Evolutionary conservation across 2,888 invertebrate species (phyloP).

Genomic region (Melinaea marsaeus): DNA sequence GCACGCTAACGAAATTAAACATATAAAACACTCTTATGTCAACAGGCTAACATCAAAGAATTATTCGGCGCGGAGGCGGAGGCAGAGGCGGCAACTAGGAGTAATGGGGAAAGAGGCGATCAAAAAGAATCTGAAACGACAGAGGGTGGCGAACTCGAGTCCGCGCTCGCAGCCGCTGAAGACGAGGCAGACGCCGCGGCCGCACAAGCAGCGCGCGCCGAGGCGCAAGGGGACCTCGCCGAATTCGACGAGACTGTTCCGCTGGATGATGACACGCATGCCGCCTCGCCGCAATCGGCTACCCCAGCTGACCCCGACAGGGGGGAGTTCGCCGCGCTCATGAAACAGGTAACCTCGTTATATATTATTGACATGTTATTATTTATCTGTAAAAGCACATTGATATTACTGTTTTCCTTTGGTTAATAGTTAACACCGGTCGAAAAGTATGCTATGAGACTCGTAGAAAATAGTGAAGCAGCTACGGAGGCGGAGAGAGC

Average conservation of each 20-base stretch:
- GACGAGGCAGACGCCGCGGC: slow-evolving; percentile 97
- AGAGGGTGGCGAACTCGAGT: slow-evolving; percentile 82
- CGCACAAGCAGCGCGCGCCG: slow-evolving; percentile 91
- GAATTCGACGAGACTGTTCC: slow-evolving; percentile 98
- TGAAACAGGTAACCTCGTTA: slow-evolving; percentile 32
- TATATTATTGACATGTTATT: too few species aligned
- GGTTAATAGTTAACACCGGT: slow-evolving; percentile 89
- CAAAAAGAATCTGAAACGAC: slow-evolving; percentile 37
- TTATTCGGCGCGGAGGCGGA: slow-evolving; percentile 88
- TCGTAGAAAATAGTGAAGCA: slow-evolving; percentile 92
- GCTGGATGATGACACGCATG: slow-evolving; percentile 84
- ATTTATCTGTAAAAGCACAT: too few species aligned
- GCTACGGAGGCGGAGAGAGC: slow-evolving; percentile 91
- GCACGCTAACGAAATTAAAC: too few species aligned
- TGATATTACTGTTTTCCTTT: neutral
- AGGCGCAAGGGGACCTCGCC: slow-evolving; percentile 92
- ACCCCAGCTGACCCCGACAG: slow-evolving; percentile 26
- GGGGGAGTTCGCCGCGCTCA: slow-evolving; percentile 32
- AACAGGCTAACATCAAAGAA: slow-evolving; percentile 91
- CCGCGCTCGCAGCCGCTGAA: slow-evolving; percentile 93
- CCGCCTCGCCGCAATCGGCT: slow-evolving; percentile 45
- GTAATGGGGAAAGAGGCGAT: slow-evolving; percentile 82
- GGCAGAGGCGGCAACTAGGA: slow-evolving; percentile 58
- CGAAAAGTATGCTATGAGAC: slow-evolving; percentile 95
- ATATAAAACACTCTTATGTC: neutral